A percentile compares a stretch with the other conserved stretches of the same genome.
Conservation (phyloP, 2,888 invertebrate species). For the Spisula subtruncata region DNA sequence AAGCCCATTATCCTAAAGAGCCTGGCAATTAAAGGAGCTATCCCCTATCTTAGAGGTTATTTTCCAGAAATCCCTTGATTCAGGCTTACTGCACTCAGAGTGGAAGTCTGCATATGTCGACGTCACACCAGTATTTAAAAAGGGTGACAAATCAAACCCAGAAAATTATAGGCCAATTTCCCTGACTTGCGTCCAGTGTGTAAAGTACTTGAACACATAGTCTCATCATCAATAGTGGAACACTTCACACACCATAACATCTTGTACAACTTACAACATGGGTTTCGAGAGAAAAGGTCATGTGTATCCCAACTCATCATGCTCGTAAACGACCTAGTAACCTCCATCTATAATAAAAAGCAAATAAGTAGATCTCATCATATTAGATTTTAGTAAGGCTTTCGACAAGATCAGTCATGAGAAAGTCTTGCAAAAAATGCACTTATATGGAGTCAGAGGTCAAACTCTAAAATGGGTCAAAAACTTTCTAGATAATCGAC, state of each 20-base stretch:
- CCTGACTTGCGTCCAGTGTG: conserved; percentile 34
- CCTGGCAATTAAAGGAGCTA: background rate
- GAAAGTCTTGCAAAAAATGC: background rate
- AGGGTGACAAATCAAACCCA: background rate
- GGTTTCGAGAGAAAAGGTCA: background rate
- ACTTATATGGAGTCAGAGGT: background rate
- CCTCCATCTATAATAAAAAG: background rate
- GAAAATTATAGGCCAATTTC: conserved; percentile 13
- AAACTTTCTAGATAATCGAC: conserved; percentile 24
- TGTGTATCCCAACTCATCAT: background rate
- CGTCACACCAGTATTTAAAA: background rate
- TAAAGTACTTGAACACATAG: conserved; percentile 35
- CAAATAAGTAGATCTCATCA: conserved; percentile 20
- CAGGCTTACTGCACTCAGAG: background rate
- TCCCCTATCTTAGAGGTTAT: background rate
- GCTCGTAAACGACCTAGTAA: background rate
- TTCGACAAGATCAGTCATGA: conserved; percentile 33
- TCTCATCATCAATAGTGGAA: conserved; percentile 15
- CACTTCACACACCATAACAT: background rate
- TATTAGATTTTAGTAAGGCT: conserved; percentile 35
- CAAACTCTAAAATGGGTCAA: conserved; percentile 24
- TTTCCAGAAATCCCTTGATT: background rate
- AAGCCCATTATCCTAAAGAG: background rate
- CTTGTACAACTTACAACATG: background rate
- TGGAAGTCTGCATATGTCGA: background rate